These are phyloP conservation scores for Hirudo medicinalis DNA, from an alignment of 1,140 invertebrate species.

Conservation along the genomic window DNA sequence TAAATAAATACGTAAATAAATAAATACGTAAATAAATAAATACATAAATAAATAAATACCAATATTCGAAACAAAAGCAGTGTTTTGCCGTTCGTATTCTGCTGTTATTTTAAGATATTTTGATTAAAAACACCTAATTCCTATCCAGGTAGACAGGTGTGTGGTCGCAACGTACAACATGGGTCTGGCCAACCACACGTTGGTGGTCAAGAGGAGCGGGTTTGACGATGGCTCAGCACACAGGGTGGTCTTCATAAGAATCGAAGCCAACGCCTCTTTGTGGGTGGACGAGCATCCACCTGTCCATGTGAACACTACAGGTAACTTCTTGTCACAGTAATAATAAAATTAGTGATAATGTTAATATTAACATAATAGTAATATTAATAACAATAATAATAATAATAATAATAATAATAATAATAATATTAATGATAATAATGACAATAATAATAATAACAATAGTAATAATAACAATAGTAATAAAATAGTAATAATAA, in stretches of 20 bases:
- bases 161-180: background rate
- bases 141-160: background rate
- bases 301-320: background rate
- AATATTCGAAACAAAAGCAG: background rate
- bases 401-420: too few species aligned
- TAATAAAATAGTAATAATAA: too few species aligned
- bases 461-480: too few species aligned
- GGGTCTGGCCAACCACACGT: background rate
- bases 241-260: background rate
- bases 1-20: background rate
- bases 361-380: too few species aligned
- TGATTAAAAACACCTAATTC: background rate
- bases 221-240: background rate
- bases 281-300: background rate
- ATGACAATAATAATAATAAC: too few species aligned
- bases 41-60: background rate
- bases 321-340: background rate
- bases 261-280: background rate
- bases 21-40: background rate
- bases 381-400: too few species aligned
- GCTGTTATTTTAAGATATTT: too few species aligned
- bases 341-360: too few species aligned
- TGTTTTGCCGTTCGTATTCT: too few species aligned
- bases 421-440: too few species aligned
- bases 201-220: background rate